phyloP scores from a whole-genome alignment of 2,113 vertebrate genomes.

The Eublepharis macularius region DNA sequence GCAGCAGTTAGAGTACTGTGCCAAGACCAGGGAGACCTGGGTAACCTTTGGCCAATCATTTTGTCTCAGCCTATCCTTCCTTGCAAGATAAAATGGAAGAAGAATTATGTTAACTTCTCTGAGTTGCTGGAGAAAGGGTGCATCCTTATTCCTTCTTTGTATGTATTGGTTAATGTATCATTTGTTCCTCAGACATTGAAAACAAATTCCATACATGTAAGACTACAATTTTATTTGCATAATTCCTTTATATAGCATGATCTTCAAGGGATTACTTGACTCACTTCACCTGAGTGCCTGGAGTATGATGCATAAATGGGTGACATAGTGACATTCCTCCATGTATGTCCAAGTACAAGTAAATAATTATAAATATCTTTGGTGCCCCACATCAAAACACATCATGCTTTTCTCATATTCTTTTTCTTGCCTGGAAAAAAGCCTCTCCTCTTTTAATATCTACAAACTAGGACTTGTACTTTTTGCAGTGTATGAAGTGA shows the following conservation, averaged over 20 bases:
- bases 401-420: neutral
- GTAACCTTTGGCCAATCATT: too few species aligned
- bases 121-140: too few species aligned
- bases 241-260: neutral
- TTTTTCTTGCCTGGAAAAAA: neutral
- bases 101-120: too few species aligned
- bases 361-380: neutral
- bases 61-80: too few species aligned
- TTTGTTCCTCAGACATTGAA: too few species aligned
- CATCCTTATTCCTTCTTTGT: too few species aligned
- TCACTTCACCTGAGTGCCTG: neutral
- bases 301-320: neutral
- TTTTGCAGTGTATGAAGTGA: neutral
- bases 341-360: neutral
- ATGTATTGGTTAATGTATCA: too few species aligned
- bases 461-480: neutral
- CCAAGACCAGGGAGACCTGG: too few species aligned
- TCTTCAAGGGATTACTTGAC: neutral
- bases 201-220: neutral
- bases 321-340: neutral
- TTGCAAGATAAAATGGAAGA: too few species aligned
- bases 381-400: too few species aligned
- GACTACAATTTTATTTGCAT: neutral
- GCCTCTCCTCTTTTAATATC: neutral
- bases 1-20: too few species aligned